phyloP scores from a whole-genome alignment of 92 coral and sea anemone genomes.

The Palythoa grandiflora region DNA sequence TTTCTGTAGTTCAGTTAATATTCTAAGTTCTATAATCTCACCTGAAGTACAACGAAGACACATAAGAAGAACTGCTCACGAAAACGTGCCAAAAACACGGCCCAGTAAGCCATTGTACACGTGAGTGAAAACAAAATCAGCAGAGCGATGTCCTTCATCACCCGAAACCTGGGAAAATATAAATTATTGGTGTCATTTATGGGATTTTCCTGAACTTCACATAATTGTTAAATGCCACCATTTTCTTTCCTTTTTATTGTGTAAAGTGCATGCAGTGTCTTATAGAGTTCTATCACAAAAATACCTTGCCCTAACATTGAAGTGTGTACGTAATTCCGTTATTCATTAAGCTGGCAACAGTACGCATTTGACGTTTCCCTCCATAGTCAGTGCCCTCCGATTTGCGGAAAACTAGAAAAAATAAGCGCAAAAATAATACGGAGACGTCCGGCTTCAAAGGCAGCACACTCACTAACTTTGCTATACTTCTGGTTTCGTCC shows the following conservation, averaged over 20 bases:
- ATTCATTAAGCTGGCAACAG: too few relatives aligned
- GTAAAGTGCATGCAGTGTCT: neutral
- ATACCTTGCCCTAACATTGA: too few relatives aligned
- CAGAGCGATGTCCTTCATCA: slow-evolving; percentile 80
- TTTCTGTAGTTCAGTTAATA: too few relatives aligned
- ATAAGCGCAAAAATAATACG: too few relatives aligned
- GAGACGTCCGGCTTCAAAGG: too few relatives aligned
- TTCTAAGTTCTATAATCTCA: neutral
- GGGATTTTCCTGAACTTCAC: neutral
- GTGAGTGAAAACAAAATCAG: slow-evolving; percentile 78
- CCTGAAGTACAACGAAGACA: slow-evolving; percentile 88
- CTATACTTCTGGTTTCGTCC: too few relatives aligned
- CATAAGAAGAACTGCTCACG: slow-evolving; percentile 83
- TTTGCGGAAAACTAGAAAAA: too few relatives aligned
- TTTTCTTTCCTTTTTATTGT: neutral
- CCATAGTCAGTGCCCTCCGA: too few relatives aligned
- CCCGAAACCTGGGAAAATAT: slow-evolving; percentile 74
- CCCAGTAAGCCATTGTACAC: slow-evolving; percentile 85
- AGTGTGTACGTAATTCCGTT: too few relatives aligned
- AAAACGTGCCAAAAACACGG: slow-evolving; percentile 77
- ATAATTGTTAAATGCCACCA: neutral
- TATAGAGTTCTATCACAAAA: too few relatives aligned
- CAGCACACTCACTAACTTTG: too few relatives aligned
- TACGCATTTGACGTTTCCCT: too few relatives aligned
- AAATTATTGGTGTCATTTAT: neutral